Conservation (phyloP, 2,797 vertebrate species). For the Enoplosus armatus region DNA sequence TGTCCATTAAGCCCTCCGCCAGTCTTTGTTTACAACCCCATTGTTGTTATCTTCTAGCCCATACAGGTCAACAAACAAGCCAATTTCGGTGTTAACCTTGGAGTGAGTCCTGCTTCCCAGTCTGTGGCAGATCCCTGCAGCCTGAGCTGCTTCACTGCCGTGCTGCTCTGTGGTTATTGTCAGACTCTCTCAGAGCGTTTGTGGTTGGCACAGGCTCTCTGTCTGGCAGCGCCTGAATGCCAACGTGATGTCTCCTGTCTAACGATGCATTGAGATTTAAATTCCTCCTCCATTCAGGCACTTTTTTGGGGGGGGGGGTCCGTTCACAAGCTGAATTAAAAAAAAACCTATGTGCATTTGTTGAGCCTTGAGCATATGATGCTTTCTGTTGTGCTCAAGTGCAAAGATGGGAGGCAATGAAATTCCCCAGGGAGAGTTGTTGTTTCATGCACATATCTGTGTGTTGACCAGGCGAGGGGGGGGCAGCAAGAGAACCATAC, state of each 20-base stretch:
- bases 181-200: conserved; percentile 55
- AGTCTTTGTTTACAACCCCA: conserved; percentile 37
- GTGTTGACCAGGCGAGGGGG: conserved; percentile 23
- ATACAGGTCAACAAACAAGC: conserved; percentile 31
- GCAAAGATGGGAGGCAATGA: background rate
- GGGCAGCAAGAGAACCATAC: background rate
- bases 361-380: conserved; percentile 10
- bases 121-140: conserved; percentile 63
- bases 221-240: conserved; percentile 74
- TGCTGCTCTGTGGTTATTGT: conserved; percentile 74
- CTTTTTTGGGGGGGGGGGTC: conserved; percentile 27
- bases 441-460: conserved; percentile 6
- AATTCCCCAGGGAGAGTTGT: conserved; percentile 26
- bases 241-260: conserved; percentile 70
- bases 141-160: conserved; percentile 56
- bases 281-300: conserved; percentile 74
- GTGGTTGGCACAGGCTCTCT: conserved; percentile 67
- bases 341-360: conserved; percentile 58
- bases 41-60: conserved; percentile 32
- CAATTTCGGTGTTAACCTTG: conserved; percentile 55
- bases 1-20: conserved; percentile 61
- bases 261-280: conserved; percentile 79
- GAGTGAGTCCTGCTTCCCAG: conserved; percentile 56
- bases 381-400: background rate
- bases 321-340: conserved; percentile 65